Evolutionary conservation across 2,113 vertebrate genomes (phyloP).

Genomic region (Oceanodroma tethys): DNA sequence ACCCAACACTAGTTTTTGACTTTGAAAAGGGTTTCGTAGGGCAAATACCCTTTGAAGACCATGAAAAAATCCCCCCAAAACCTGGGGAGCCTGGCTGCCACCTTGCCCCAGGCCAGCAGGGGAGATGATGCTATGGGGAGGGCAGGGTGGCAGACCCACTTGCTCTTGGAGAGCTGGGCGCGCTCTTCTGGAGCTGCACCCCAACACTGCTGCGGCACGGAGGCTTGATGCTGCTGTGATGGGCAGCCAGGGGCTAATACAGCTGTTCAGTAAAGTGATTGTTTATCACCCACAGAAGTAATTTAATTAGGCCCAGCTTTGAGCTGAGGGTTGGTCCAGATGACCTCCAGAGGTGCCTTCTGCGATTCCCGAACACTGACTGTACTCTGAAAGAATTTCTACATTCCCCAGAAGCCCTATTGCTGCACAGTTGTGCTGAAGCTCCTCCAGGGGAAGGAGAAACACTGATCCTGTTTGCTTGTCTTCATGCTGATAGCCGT

Average conservation of each 20-base stretch:
- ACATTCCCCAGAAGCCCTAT: neutral
- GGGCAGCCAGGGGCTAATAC: neutral
- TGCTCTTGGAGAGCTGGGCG: neutral
- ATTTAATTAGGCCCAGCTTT: neutral
- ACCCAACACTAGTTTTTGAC: neutral
- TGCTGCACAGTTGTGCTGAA: neutral
- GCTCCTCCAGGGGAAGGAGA: neutral
- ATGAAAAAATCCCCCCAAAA: neutral
- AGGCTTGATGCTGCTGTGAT: neutral
- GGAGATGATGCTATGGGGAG: neutral
- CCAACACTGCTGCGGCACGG: neutral
- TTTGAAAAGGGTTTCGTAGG: neutral
- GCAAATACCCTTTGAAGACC: neutral
- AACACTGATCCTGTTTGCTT: neutral
- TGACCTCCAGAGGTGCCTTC: neutral
- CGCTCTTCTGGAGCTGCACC: neutral
- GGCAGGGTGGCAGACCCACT: neutral
- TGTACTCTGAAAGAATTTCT: neutral
- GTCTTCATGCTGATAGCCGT: neutral
- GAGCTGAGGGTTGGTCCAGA: neutral
- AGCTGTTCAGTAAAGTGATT: neutral
- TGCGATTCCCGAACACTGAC: neutral
- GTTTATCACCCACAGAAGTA: neutral
- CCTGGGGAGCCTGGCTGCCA: neutral
- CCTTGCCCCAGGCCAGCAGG: neutral